A percentile compares a stretch with the other conserved stretches of the same genome.
Evolutionary conservation across 1,140 invertebrate species (phyloP).

Genomic region (Fopius arisanus): DNA sequence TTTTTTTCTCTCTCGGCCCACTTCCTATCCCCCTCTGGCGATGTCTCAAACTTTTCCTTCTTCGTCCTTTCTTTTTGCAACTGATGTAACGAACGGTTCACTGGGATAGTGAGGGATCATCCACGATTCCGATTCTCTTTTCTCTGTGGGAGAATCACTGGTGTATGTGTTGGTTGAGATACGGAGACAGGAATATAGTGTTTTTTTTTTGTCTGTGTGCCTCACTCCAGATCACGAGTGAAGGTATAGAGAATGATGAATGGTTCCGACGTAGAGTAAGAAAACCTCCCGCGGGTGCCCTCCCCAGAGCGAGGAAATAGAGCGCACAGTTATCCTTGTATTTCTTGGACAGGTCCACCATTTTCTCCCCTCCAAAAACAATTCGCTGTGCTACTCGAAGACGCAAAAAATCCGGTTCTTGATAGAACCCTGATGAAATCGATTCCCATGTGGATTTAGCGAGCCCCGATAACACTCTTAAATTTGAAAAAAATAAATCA

Average conservation of each 20-base stretch:
- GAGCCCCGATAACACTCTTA: neutral
- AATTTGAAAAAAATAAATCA: neutral
- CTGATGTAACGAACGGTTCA: slow-evolving; percentile 10
- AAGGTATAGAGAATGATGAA: slow-evolving; percentile 27
- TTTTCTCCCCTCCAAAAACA: neutral
- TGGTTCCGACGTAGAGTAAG: slow-evolving; percentile 28
- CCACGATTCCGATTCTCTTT: slow-evolving; percentile 17
- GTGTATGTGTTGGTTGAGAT: neutral
- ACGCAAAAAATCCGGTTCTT: neutral
- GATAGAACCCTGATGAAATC: neutral
- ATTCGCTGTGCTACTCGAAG: neutral
- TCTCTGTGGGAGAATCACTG: neutral
- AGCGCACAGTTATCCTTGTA: slow-evolving; percentile 22
- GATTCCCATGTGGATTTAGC: too few relatives aligned
- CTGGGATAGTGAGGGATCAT: slow-evolving; percentile 23
- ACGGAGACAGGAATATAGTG: neutral
- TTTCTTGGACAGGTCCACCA: slow-evolving; percentile 14
- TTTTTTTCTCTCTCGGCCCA: neutral
- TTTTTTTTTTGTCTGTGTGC: neutral
- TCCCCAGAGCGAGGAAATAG: slow-evolving; percentile 18
- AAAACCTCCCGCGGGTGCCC: slow-evolving; percentile 18
- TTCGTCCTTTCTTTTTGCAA: neutral
- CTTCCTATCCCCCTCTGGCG: neutral
- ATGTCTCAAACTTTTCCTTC: neutral
- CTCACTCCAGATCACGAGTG: slow-evolving; percentile 5